phyloP scores from a whole-genome alignment of 2,888 invertebrate genomes.

The Aelia acuminata region DNA sequence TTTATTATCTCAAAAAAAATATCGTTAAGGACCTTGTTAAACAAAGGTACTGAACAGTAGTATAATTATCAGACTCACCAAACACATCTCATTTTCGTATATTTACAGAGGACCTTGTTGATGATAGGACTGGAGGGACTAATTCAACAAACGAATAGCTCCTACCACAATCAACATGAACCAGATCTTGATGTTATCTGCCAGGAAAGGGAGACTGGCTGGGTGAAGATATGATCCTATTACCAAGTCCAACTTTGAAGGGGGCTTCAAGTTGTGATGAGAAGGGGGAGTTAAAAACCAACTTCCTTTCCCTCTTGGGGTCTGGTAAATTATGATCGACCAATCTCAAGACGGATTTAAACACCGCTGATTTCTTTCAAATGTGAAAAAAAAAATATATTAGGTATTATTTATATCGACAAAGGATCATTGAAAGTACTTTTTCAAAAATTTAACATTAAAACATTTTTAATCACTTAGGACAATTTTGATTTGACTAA shows the following conservation, averaged over 20 bases:
- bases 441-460: too few species aligned
- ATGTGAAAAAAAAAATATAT: not conserved
- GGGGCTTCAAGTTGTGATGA: not conserved
- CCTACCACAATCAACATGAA: not conserved
- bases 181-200: not conserved
- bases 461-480: too few species aligned
- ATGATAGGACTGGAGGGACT: not conserved
- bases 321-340: not conserved
- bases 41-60: too few species aligned
- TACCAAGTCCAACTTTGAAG: not conserved
- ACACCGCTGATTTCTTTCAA: not conserved
- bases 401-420: too few species aligned
- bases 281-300: not conserved
- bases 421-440: too few species aligned
- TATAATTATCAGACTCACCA: not conserved
- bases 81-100: not conserved
- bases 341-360: not conserved
- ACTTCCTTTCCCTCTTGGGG: not conserved
- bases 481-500: too few species aligned
- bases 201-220: not conserved
- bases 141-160: not conserved
- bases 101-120: not conserved
- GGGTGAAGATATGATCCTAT: not conserved
- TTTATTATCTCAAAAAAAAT: too few species aligned
- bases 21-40: too few species aligned